A percentile compares a stretch with the other conserved stretches of the same genome.
Evolutionary conservation across 2,888 invertebrate genomes (phyloP).

Genomic region (Sphinx pinastri): DNA sequence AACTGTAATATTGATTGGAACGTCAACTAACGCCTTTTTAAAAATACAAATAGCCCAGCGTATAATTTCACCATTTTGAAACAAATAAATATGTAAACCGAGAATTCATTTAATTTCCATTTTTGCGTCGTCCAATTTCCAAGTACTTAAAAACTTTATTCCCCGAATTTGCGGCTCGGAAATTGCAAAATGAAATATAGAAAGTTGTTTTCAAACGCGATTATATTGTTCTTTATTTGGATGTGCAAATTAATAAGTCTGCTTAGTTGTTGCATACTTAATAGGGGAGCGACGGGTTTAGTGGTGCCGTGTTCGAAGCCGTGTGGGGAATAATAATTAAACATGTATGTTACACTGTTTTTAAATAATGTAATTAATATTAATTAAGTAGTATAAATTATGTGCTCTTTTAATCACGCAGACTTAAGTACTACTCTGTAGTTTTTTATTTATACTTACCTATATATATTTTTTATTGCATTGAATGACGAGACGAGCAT

Average conservation of each 20-base stretch:
- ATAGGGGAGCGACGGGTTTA: conserved; percentile 5
- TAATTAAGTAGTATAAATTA: not conserved
- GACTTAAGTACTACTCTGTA: too few species aligned
- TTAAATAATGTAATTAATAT: not conserved
- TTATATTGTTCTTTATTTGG: conserved; percentile 18
- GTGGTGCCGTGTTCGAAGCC: not conserved
- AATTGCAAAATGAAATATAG: conserved; percentile 7
- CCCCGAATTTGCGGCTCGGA: conserved; percentile 9
- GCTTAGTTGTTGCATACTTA: not conserved
- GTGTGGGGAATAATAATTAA: not conserved
- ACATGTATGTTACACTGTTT: not conserved
- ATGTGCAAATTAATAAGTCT: conserved; percentile 3
- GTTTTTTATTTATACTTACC: too few species aligned
- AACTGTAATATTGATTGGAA: too few species aligned
- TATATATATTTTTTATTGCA: too few species aligned
- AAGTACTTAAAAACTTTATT: conserved; percentile 2
- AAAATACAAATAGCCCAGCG: too few species aligned
- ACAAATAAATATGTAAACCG: not conserved
- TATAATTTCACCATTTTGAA: not conserved
- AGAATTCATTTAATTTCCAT: not conserved
- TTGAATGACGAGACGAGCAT: too few species aligned
- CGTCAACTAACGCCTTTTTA: too few species aligned
- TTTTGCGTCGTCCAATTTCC: not conserved
- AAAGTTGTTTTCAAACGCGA: conserved; percentile 19
- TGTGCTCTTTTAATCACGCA: too few species aligned